Percentiles rank a stretch among this genome's conserved stretches.
phyloP scores from a whole-genome alignment of 2,797 vertebrate genomes.

The Brotogeris chrysoptera region DNA sequence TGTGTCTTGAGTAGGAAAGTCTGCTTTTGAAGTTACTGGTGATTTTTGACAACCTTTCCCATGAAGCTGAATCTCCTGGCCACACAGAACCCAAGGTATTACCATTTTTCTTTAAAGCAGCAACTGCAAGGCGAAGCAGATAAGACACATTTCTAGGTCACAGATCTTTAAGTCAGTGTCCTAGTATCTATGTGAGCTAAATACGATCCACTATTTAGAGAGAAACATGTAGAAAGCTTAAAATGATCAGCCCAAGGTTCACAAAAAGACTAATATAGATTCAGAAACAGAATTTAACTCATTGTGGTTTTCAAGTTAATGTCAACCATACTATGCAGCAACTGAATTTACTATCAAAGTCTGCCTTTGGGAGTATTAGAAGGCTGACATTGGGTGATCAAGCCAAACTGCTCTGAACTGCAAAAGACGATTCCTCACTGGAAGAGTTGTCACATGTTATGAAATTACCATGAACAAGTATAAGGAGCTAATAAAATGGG shows the following conservation, averaged over 20 bases:
- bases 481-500: background rate
- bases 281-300: background rate
- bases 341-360: background rate
- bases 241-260: background rate
- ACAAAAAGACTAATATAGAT: background rate
- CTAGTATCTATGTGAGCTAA: background rate
- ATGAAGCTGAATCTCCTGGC: background rate
- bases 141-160: background rate
- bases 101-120: background rate
- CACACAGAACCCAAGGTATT: accelerated
- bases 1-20: background rate
- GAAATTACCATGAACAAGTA: background rate
- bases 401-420: background rate
- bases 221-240: background rate
- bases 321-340: background rate
- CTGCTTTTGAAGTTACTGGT: background rate
- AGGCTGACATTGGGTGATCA: background rate
- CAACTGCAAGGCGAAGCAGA: background rate
- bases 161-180: background rate
- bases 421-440: background rate
- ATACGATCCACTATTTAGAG: background rate
- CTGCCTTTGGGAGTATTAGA: background rate
- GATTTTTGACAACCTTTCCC: background rate
- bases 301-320: background rate
- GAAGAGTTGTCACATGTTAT: background rate